Percentiles rank a stretch among this genome's conserved stretches.
phyloP scores from a whole-genome alignment of 2,797 vertebrate species.

The Trichosurus vulpecula region DNA sequence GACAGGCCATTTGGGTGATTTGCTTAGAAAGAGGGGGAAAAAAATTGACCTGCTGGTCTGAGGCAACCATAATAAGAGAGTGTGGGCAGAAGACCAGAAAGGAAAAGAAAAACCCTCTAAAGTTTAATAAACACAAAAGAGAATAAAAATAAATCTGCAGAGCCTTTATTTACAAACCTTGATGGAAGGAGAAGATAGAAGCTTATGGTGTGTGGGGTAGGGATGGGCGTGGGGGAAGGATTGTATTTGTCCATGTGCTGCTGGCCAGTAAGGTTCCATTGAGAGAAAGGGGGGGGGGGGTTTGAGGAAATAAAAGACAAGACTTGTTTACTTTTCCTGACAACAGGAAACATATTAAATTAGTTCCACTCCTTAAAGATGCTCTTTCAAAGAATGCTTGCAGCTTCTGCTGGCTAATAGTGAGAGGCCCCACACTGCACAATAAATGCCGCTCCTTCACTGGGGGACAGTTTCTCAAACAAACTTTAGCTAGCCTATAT shows the following conservation, averaged over 20 bases:
- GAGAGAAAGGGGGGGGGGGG: background rate
- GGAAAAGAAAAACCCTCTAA: conserved; percentile 73
- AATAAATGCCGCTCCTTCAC: conserved; percentile 3
- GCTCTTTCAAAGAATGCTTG: conserved; percentile 72
- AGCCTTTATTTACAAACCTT: conserved; percentile 83
- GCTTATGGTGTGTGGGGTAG: conserved; percentile 73
- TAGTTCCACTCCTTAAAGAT: conserved; percentile 69
- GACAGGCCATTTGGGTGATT: conserved; percentile 79
- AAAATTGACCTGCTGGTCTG: conserved; percentile 77
- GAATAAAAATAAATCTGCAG: conserved; percentile 89
- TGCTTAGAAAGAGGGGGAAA: conserved; percentile 81
- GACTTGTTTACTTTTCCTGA: conserved; percentile 77
- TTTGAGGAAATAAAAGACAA: conserved; percentile 8
- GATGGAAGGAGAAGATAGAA: conserved; percentile 80
- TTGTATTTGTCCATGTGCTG: conserved; percentile 55
- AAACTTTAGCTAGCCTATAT: background rate
- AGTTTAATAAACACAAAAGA: conserved; percentile 87
- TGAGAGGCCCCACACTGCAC: conserved; percentile 16
- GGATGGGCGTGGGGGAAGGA: conserved; percentile 61
- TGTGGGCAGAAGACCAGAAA: conserved; percentile 82
- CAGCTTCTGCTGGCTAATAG: conserved; percentile 51
- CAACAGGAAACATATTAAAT: conserved; percentile 56
- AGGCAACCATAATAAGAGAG: conserved; percentile 79
- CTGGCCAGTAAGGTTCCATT: conserved; percentile 17
- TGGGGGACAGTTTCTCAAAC: background rate